Base-by-base conservation (phyloP, 2,113 vertebrate species). In the Cochlearius cochlearius region DNA sequence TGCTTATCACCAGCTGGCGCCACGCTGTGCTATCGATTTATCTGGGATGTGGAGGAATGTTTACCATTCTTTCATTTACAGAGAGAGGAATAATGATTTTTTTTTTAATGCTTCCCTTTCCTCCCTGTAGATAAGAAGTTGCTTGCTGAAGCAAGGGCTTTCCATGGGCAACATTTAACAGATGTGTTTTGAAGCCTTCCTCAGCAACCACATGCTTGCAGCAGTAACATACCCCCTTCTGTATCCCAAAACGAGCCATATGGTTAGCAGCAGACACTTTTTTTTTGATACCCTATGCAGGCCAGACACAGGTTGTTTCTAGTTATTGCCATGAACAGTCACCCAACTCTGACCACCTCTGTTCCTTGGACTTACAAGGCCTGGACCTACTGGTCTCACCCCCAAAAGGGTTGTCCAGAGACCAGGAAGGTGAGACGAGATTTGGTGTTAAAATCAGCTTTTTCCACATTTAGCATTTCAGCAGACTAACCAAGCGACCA, bases 131-230 rank as follows among this genome's bases (percentile, higher is more conserved):
- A 47, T 74, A 93, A 47, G 18, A 49, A 88, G 85, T 53, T 49
- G 43, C 69, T 68, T 73, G 83, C 69, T 88, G 86, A 82, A 86
- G 59, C n/a, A 64, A 77, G n/a, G 75, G 41, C 68, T 92, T 96
- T 94, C 75, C 68, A 77, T 3, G 8, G 92, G 59, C 89, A 88
- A 75, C 88, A 43, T 59, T 80, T 74, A 88, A 66, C 92, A 95
- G 95, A 88, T 90, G 74, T 73, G 50, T 83, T 96, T 93, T 63
- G 67, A 90, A 86, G 83, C 85, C 85, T 66, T 64, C 16, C 87
- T 87, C 7, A 0, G 86, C 91, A 91, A 74, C 41, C 76, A 90
- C 81, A 60, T n/a, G 74, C 84, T 75, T 66, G 90, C 78, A 90
- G 59, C 82, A 86, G 79, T 25, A 76, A 53, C 2, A 7, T 22